Evolutionary conservation across 2,888 invertebrate species (phyloP).

Genomic region (Pantelozetes paolii): DNA sequence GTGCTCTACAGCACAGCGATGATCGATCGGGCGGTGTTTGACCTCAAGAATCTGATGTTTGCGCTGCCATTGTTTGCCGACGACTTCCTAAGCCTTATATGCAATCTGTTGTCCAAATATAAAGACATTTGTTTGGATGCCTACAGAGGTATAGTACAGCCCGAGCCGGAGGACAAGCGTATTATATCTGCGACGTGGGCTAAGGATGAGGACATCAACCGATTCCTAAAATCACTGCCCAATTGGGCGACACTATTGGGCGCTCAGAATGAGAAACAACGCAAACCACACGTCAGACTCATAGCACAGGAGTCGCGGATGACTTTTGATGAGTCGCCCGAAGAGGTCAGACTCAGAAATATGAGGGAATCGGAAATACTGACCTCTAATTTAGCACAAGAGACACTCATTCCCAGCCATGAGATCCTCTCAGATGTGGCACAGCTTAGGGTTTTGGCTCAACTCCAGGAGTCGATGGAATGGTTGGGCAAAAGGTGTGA

Average conservation of each 20-base stretch:
- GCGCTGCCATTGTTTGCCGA: constrained; percentile 70
- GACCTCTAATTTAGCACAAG: constrained; percentile 76
- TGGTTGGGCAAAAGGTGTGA: constrained; percentile 40
- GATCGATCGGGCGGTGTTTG: constrained; percentile 64
- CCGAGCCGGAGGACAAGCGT: constrained; percentile 69
- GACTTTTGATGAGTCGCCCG: constrained; percentile 65
- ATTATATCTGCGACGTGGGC: constrained; percentile 83
- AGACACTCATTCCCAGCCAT: constrained; percentile 73
- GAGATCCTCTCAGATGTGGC: constrained; percentile 81
- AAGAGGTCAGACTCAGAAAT: constrained; percentile 71
- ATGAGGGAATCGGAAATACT: constrained; percentile 86
- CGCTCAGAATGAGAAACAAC: constrained; percentile 16
- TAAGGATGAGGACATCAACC: constrained; percentile 88
- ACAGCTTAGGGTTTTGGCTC: constrained; percentile 75
- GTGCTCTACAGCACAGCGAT: constrained; percentile 67
- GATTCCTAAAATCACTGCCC: constrained; percentile 79
- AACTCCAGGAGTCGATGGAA: constrained; percentile 86
- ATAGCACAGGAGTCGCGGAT: constrained; percentile 20
- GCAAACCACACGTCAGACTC: constrained; percentile 3
- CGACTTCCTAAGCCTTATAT: constrained; percentile 67
- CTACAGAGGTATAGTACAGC: constrained; percentile 69
- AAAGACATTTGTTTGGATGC: constrained; percentile 66
- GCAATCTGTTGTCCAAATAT: constrained; percentile 67
- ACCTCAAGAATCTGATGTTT: constrained; percentile 65
- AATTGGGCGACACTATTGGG: constrained; percentile 57